Evolutionary conservation across 2,113 vertebrate genomes (phyloP).

Genomic region (Ameiurus melas): DNA sequence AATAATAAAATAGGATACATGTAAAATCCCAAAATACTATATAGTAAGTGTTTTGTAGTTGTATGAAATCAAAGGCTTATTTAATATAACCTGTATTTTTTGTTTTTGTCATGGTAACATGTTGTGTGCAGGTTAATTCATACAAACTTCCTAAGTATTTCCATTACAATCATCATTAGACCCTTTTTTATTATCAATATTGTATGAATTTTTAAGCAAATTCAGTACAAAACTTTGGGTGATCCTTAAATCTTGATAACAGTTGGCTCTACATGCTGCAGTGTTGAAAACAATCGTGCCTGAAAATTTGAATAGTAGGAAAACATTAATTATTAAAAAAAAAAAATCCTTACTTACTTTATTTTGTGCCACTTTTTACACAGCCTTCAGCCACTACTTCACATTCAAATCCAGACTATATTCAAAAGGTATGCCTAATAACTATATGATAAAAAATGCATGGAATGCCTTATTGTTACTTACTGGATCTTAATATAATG

Average conservation of each 20-base stretch:
- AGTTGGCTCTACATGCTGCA: slow-evolving; percentile 20
- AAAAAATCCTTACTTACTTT: not conserved
- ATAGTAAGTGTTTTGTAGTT: not conserved
- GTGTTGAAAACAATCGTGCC: not conserved
- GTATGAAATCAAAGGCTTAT: not conserved
- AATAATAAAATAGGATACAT: not conserved
- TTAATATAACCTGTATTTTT: slow-evolving; percentile 16
- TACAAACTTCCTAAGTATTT: not conserved
- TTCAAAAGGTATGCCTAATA: not conserved
- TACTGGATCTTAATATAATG: not conserved
- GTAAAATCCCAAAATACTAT: not conserved
- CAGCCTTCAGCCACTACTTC: no score
- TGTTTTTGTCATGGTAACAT: not conserved
- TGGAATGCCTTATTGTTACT: slow-evolving; percentile 42
- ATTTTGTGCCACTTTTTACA: not conserved
- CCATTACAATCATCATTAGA: not conserved
- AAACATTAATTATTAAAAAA: not conserved
- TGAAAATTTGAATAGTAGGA: not conserved
- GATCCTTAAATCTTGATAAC: not conserved
- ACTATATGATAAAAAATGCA: slow-evolving; percentile 19
- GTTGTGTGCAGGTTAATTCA: not conserved
- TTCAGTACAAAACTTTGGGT: not conserved
- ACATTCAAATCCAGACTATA: not conserved
- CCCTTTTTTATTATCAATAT: not conserved
- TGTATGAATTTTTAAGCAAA: not conserved